These are phyloP conservation scores for Phortica okadai DNA, from an alignment of 2,888 invertebrate genomes.

Conservation along the genomic window DNA sequence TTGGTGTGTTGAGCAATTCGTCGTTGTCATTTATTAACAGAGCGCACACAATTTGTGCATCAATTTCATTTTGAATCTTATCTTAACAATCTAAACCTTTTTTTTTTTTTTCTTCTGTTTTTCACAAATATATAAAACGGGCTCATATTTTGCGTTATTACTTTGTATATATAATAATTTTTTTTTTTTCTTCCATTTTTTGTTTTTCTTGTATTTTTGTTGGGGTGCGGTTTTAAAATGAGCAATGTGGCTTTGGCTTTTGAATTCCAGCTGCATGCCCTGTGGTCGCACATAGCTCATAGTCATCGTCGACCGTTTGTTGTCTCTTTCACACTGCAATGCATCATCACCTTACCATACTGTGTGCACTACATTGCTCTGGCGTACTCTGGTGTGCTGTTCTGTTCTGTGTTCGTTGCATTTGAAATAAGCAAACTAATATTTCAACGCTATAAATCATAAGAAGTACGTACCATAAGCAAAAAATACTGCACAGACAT, in stretches of 20 bases:
- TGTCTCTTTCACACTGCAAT: background rate
- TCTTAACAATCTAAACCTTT: background rate
- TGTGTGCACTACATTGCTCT: background rate
- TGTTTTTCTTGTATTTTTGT: background rate
- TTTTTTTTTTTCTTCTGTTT: too few relatives aligned
- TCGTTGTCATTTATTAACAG: conserved; percentile 62
- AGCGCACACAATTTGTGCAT: conserved; percentile 15
- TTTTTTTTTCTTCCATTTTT: background rate
- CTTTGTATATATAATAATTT: background rate
- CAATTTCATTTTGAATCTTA: background rate
- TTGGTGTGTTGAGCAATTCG: conserved; percentile 28
- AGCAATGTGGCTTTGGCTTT: background rate
- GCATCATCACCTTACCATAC: background rate
- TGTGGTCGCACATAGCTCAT: background rate
- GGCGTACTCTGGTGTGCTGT: background rate
- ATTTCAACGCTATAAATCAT: conserved; percentile 73
- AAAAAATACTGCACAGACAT: conserved; percentile 8
- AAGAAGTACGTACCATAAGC: conserved; percentile 52
- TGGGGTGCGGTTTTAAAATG: background rate
- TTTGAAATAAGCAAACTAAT: conserved; percentile 72
- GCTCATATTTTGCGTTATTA: conserved; percentile 27
- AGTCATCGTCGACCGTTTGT: background rate
- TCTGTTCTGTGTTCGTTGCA: background rate
- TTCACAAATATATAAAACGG: conserved; percentile 54
- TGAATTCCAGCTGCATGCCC: background rate